Conservation (phyloP, 53 echinoderm and acorn worm species). For the Mesocentrotus franciscanus region DNA sequence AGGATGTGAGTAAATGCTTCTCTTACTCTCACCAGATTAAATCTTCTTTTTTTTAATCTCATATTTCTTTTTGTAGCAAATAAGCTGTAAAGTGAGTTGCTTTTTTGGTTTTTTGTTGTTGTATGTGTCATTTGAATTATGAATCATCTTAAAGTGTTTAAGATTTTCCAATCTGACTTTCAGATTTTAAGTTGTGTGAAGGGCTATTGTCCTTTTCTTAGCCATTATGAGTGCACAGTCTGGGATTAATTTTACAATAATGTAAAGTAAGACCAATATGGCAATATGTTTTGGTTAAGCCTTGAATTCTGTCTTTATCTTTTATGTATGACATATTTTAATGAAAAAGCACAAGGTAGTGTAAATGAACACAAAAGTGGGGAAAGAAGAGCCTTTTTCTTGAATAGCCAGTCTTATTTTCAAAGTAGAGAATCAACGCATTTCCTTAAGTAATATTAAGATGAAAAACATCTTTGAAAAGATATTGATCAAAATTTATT, state of each 20-base stretch:
- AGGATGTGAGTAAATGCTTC: neutral
- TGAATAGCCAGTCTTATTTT: too few relatives aligned
- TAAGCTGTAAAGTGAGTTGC: neutral
- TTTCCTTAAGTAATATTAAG: neutral
- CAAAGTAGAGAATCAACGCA: neutral
- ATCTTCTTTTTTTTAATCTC: neutral
- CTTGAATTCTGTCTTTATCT: neutral
- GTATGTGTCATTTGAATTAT: neutral
- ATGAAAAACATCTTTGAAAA: neutral
- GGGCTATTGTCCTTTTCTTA: too few relatives aligned
- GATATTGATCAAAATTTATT: neutral
- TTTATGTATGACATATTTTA: neutral
- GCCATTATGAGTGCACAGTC: neutral
- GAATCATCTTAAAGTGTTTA: neutral
- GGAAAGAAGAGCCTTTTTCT: neutral
- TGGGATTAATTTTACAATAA: neutral
- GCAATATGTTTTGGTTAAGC: neutral
- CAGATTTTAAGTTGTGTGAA: too few relatives aligned
- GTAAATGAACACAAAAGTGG: neutral
- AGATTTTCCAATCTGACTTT: neutral
- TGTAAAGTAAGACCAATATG: neutral
- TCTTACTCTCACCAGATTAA: neutral
- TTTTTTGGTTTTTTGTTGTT: neutral
- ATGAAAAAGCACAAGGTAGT: neutral
- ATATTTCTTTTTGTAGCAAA: neutral